Evolutionary conservation across 2,888 invertebrate genomes (phyloP), one percentile per base, ranked within the genome.

Genomic region (Lochmaea crataegi): DNA sequence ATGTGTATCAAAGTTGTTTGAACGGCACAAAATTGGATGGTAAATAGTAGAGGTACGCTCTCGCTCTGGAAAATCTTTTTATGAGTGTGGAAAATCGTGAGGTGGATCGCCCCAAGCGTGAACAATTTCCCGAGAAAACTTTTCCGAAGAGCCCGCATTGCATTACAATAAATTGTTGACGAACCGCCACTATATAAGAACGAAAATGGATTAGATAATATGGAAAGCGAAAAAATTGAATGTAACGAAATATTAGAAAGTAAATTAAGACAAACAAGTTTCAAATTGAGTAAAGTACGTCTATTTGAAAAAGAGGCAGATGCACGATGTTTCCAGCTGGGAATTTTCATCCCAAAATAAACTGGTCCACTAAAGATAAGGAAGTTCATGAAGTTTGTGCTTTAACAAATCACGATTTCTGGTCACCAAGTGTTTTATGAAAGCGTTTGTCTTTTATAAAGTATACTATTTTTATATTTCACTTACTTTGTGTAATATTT

Each of bases 111-210:
- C 72, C 48, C 67, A 38, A 72, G 72, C 72, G 64, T 72, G 68
- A 72, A 72, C 68, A 72, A 72, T 72, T 69, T 72, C 38, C 72
- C 51, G n/a, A 58, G 68, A 67, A 68, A 68, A 72, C 60, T 72
- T 64, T 66, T 58, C 48, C 61, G 53, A 67, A 69, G 56, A 60
- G 57, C 75, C 74, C 74, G 74, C 71, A 74, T 76, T 73, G 68
- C 73, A 76, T 76, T 76, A 72, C 75, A 73, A 76, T 76, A 73
- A 76, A 73, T 67, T 76, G 73, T 76, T 76, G 73, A 76, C 75
- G 73, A 69, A 67, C 75, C 71, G 71, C 75, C 67, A 76, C 73
- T 73, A 73, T 67, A 73, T 76, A 69, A 66, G 63, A 66, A 57
- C 58, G 71, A 73, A 75, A 75, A 73, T 69, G 69, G 66, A 64